Percentiles rank a stretch among this genome's conserved stretches.
phyloP scores from a whole-genome alignment of 2,113 vertebrate species.

The Dicaeum eximium region DNA sequence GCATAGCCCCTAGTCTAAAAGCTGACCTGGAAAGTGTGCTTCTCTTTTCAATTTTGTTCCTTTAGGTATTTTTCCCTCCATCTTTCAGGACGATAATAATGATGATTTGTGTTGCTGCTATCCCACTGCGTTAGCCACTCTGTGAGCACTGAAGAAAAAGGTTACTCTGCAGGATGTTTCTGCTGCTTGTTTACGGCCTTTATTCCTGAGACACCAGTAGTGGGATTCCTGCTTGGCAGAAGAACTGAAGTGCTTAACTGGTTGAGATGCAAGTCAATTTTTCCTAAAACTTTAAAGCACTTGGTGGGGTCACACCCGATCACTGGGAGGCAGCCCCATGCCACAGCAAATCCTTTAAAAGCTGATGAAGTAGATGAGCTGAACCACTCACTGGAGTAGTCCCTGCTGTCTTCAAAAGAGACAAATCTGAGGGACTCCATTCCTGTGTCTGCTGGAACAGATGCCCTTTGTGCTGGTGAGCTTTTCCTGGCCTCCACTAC shows the following conservation, averaged over 20 bases:
- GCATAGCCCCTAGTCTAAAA: background rate
- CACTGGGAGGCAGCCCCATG: background rate
- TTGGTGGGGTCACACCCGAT: background rate
- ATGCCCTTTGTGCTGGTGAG: background rate
- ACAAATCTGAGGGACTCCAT: background rate
- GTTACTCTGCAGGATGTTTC: slow-evolving; percentile 3
- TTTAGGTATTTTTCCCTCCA: slow-evolving; percentile 4
- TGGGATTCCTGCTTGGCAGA: slow-evolving; percentile 5
- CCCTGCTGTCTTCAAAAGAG: slow-evolving; percentile 1
- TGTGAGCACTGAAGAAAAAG: background rate
- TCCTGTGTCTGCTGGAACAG: background rate
- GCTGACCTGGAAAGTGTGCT: background rate
- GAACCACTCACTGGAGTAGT: background rate
- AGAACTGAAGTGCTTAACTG: background rate
- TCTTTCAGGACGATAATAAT: slow-evolving; percentile 18
- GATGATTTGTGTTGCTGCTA: slow-evolving; percentile 20
- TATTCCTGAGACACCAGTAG: background rate
- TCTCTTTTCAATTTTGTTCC: slow-evolving; percentile 6
- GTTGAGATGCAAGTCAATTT: background rate
- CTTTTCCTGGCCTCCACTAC: background rate
- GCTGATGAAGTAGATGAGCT: background rate
- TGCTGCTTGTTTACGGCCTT: slow-evolving; percentile 25
- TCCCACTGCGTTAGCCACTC: background rate
- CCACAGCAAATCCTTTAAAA: background rate
- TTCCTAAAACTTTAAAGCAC: background rate